These are phyloP conservation scores for Drosophila ironensis DNA, from an alignment of 1,140 invertebrate genomes.

Conservation along the genomic window DNA sequence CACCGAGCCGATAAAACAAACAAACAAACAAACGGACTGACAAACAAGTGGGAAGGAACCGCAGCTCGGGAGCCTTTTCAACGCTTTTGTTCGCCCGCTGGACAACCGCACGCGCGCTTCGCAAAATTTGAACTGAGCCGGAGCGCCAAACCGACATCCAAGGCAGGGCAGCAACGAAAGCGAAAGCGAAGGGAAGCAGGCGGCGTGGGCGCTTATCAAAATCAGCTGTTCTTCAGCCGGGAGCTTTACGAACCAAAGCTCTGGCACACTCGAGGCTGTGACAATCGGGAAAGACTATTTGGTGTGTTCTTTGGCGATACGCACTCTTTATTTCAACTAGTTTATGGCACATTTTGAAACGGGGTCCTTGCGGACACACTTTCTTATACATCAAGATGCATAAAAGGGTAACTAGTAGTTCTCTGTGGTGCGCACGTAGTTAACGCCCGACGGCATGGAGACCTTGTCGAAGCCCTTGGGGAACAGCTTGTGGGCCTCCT, in stretches of 20 bases:
- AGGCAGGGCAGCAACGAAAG: constrained; percentile 8
- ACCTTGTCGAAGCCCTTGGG: constrained; percentile 87
- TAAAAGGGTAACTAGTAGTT: constrained; percentile 86
- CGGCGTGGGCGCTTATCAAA: constrained; percentile 42
- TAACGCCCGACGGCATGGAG: constrained; percentile 89
- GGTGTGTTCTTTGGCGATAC: no score
- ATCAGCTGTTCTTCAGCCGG: constrained; percentile 17
- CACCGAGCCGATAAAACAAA: constrained; percentile 12
- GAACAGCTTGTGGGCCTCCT: constrained; percentile 88
- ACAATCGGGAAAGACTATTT: not conserved
- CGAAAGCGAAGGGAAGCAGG: not conserved
- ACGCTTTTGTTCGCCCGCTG: constrained; percentile 13
- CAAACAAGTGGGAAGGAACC: not conserved
- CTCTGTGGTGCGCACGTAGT: constrained; percentile 90
- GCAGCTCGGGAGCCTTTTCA: constrained; percentile 7
- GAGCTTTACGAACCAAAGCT: constrained; percentile 31
- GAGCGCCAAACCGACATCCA: constrained; percentile 41
- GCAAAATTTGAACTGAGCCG: constrained; percentile 65
- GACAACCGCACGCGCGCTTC: constrained; percentile 65
- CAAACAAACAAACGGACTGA: not conserved
- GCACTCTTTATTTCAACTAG: no score
- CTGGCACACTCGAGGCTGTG: not conserved
- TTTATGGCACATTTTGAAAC: no score
- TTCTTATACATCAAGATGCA: no score
- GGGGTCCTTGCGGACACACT: no score